Conservation (phyloP, 2,888 invertebrate genomes). For the Agrochola macilenta region DNA sequence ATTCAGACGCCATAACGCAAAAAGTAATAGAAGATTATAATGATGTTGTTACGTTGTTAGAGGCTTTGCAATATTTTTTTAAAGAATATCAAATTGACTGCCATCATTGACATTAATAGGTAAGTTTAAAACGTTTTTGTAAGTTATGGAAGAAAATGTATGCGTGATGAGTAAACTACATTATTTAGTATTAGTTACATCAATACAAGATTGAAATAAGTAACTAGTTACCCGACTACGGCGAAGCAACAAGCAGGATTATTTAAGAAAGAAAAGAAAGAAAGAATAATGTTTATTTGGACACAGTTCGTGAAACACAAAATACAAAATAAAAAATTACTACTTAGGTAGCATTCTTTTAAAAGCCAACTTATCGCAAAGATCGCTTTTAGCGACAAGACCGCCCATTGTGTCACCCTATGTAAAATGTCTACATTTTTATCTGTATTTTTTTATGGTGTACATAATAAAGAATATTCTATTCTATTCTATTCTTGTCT, state of each 20-base stretch:
- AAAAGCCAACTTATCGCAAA: not conserved
- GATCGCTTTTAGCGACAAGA: too few relatives aligned
- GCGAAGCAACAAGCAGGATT: too few relatives aligned
- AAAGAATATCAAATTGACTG: not conserved
- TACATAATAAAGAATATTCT: too few relatives aligned
- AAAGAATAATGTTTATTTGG: too few relatives aligned
- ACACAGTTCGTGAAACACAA: too few relatives aligned
- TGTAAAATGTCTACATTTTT: too few relatives aligned
- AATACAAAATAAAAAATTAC: too few relatives aligned
- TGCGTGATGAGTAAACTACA: not conserved
- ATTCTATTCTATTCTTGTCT: too few relatives aligned
- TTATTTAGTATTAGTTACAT: not conserved
- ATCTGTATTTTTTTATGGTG: too few relatives aligned
- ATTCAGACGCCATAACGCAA: constrained; percentile 31
- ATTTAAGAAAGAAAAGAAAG: too few relatives aligned
- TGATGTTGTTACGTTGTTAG: constrained; percentile 23
- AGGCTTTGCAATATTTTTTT: not conserved
- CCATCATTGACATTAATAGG: not conserved
- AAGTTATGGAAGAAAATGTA: not conserved
- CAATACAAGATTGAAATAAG: not conserved
- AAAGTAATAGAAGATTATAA: constrained; percentile 27
- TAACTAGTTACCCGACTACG: too few relatives aligned
- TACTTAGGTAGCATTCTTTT: not conserved
- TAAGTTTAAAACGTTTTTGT: not conserved
- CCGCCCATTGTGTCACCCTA: too few relatives aligned